Conservation (phyloP, 2,797 vertebrate genomes). For the Anniella stebbinsi region DNA sequence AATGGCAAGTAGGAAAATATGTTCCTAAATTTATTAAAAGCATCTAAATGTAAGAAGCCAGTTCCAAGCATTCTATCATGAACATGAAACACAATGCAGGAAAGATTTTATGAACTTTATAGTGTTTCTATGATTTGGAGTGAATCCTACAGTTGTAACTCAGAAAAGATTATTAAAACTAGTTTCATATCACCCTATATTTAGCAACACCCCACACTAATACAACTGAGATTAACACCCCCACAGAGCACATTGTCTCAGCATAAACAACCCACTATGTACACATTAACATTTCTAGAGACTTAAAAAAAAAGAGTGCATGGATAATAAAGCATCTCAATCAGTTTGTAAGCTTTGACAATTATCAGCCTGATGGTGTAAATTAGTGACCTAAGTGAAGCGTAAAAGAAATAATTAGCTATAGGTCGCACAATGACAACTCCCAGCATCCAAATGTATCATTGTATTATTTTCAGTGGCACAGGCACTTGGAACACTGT, state of each 20-base stretch:
- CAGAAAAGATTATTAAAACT: constrained; percentile 33
- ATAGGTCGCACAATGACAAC: constrained; percentile 36
- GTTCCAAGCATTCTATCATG: neutral
- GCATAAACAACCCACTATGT: constrained; percentile 20
- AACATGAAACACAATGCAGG: neutral
- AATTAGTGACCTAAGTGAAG: constrained; percentile 49
- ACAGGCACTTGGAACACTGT: constrained; percentile 2
- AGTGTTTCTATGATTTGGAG: neutral
- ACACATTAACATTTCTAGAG: constrained; percentile 50
- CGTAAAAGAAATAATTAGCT: constrained; percentile 45
- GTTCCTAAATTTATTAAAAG: constrained; percentile 25
- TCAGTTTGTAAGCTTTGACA: constrained; percentile 38
- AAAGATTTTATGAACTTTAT: neutral
- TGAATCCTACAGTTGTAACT: constrained; percentile 28
- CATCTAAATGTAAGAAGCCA: neutral
- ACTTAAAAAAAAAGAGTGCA: constrained; percentile 25
- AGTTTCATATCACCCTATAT: constrained; percentile 49
- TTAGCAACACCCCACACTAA: constrained; percentile 31
- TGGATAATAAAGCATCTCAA: constrained; percentile 52
- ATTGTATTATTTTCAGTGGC: constrained; percentile 32
- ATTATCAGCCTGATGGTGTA: constrained; percentile 43
- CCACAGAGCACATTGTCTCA: constrained; percentile 48
- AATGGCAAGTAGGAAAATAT: constrained; percentile 20
- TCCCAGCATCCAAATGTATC: constrained; percentile 7
- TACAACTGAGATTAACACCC: constrained; percentile 18